These are phyloP conservation scores for Globia sparganii DNA, from an alignment of 2,888 invertebrate species.

Conservation along the genomic window DNA sequence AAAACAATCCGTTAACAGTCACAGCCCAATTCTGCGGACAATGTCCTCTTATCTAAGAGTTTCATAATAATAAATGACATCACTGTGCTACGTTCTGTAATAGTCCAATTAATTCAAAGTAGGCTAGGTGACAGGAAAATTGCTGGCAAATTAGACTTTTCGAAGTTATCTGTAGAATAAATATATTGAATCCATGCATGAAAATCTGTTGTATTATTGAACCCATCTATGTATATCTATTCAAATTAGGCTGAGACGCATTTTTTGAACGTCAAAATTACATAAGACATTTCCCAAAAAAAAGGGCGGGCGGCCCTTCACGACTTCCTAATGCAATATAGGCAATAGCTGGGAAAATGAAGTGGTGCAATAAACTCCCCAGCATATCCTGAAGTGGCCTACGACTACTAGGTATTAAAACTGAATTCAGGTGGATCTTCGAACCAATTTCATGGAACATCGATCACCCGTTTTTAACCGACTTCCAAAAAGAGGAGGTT, in stretches of 20 bases:
- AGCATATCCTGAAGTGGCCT: background rate
- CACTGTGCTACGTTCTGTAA: constrained; percentile 22
- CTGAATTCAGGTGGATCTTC: background rate
- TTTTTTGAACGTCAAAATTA: background rate
- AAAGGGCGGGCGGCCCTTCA: no score
- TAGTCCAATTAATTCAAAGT: constrained; percentile 18
- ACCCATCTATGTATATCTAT: no score
- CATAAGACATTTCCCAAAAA: no score
- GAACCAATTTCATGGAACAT: background rate
- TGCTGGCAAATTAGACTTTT: background rate
- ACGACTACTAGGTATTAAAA: background rate
- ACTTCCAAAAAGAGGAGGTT: no score
- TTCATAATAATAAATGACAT: constrained; percentile 28
- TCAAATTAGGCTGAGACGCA: background rate
- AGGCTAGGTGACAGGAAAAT: background rate
- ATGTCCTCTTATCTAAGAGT: constrained; percentile 41
- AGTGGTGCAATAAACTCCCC: background rate
- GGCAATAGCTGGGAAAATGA: background rate
- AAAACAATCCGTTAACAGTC: background rate
- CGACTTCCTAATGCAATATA: background rate
- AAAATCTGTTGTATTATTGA: no score
- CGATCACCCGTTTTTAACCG: no score
- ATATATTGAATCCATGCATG: background rate
- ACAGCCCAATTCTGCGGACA: constrained; percentile 12
- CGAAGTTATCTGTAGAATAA: background rate